phyloP scores from a whole-genome alignment of 2,888 invertebrate genomes.

The Gymnocheta viridis region DNA sequence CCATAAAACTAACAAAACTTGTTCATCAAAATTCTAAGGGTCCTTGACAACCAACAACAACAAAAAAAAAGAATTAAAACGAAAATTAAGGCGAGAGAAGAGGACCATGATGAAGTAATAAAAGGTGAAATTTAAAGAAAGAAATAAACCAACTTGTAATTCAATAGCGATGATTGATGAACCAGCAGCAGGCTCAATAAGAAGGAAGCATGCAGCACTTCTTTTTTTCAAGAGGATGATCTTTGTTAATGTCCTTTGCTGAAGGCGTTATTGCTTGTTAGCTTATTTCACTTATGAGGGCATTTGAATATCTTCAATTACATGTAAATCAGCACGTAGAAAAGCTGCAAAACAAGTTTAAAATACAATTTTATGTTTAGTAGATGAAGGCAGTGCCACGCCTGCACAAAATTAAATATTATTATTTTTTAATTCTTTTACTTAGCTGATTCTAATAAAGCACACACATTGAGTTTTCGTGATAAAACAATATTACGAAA shows the following conservation, averaged over 20 bases:
- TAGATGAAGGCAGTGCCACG: too few relatives aligned
- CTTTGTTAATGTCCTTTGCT: conserved; percentile 14
- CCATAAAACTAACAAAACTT: neutral
- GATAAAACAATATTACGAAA: too few relatives aligned
- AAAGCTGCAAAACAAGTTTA: too few relatives aligned
- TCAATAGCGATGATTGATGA: conserved; percentile 59
- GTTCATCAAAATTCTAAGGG: conserved; percentile 6
- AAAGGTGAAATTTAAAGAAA: conserved; percentile 16
- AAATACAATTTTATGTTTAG: too few relatives aligned
- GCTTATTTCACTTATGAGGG: neutral
- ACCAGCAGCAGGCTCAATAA: neutral
- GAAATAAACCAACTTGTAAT: conserved; percentile 14
- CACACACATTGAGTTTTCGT: too few relatives aligned
- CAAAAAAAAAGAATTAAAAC: neutral
- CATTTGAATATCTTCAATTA: neutral
- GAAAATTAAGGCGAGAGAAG: neutral
- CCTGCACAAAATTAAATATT: too few relatives aligned
- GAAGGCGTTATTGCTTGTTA: neutral
- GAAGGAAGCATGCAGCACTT: neutral
- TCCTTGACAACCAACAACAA: conserved; percentile 7
- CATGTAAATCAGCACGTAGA: too few relatives aligned
- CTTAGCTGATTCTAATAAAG: too few relatives aligned
- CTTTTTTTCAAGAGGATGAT: conserved; percentile 4
- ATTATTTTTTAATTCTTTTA: too few relatives aligned
- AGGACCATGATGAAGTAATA: conserved; percentile 25